Percentiles rank a stretch among this genome's conserved stretches.
These are phyloP conservation scores for Dicaeum eximium DNA, from an alignment of 2,113 vertebrate genomes.

Conservation along the genomic window DNA sequence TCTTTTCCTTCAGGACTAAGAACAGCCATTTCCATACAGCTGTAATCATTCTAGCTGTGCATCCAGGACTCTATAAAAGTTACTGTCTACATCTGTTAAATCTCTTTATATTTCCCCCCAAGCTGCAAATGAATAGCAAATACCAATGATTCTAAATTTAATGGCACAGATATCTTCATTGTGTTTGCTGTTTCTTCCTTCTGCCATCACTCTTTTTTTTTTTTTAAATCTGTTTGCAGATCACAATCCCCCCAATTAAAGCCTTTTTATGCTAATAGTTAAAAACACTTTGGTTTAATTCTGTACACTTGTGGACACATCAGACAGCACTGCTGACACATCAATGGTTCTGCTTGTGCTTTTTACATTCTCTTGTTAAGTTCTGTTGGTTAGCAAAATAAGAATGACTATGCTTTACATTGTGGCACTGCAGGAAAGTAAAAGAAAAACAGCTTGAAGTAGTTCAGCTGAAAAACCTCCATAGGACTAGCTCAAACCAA, in stretches of 20 bases:
- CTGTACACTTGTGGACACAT: background rate
- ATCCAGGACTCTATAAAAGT: background rate
- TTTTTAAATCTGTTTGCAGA: background rate
- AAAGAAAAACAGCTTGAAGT: background rate
- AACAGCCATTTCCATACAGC: background rate
- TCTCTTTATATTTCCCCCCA: background rate
- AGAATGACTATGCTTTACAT: background rate
- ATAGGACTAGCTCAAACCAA: background rate
- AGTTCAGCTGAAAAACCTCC: background rate
- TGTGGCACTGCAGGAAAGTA: background rate
- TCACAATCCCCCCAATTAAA: background rate
- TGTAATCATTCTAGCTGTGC: background rate
- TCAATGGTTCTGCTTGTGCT: background rate
- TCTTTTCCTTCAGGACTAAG: background rate
- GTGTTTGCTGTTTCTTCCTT: background rate
- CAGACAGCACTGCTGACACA: background rate
- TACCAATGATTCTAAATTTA: background rate
- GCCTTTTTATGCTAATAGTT: background rate
- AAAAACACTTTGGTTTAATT: background rate
- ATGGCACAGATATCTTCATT: background rate
- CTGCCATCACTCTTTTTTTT: background rate
- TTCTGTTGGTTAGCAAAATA: background rate
- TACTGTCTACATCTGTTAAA: background rate
- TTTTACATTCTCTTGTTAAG: background rate
- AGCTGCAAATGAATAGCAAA: background rate